Evolutionary conservation across 2,113 vertebrate species (phyloP).

Genomic region (Pycnonotus jocosus): DNA sequence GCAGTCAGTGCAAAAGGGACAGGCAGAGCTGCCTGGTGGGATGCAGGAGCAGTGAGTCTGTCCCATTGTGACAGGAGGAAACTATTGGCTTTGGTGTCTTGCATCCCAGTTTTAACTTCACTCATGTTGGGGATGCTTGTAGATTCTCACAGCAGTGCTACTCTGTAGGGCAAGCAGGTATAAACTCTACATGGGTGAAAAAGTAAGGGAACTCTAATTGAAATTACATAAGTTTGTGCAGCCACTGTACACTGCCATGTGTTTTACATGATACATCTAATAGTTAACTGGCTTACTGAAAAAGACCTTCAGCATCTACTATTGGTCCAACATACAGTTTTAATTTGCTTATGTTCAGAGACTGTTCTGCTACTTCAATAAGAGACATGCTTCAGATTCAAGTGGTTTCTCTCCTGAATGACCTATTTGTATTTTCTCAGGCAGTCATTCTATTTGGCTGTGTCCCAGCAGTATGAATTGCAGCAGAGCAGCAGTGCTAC

Average conservation of each 20-base stretch:
- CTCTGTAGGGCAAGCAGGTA: background rate
- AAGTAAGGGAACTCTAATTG: background rate
- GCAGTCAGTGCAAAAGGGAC: background rate
- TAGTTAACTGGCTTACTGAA: background rate
- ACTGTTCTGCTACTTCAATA: background rate
- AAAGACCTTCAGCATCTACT: background rate
- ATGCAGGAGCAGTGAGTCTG: background rate
- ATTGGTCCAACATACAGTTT: background rate
- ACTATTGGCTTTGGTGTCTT: background rate
- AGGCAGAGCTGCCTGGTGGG: background rate
- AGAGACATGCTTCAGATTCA: background rate
- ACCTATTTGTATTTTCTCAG: background rate
- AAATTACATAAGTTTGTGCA: accelerated
- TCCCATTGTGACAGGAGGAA: background rate
- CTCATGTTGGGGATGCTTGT: accelerated
- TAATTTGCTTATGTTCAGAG: background rate
- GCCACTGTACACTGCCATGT: background rate
- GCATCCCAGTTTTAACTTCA: background rate
- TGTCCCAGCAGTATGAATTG: background rate
- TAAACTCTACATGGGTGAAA: background rate
- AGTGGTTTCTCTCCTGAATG: background rate
- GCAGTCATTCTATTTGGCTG: background rate
- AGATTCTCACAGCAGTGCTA: background rate
- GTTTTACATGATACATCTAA: background rate
- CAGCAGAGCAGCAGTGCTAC: background rate